Evolutionary conservation across 2,888 invertebrate genomes (phyloP), one percentile per base, ranked within the genome.

Genomic region (Crematogaster levior): DNA sequence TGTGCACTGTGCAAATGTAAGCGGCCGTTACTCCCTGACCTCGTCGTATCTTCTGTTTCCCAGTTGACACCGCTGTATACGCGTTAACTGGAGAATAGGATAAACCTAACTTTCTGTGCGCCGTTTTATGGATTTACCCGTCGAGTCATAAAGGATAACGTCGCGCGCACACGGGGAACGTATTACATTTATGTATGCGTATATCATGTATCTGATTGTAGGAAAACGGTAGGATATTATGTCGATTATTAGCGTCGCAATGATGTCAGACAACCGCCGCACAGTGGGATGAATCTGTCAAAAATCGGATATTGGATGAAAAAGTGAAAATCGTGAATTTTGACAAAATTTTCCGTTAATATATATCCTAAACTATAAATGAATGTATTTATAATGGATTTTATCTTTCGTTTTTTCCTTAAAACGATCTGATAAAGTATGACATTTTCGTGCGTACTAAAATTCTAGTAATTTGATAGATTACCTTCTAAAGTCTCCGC

Each of bases 11-110:
- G 88, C 88, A 86, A 89, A 89, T 85, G 89, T 84, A 89, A 89
- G 88, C 85, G 89, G 89, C 88, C 89, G 88, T 89, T 89, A 89
- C 89, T 89, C 89, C 85, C 84, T 89, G 89, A 89, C 89, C 89
- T 85, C 89, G 89, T 89, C 89, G 89, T 86, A 89, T 89, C 89
- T 89, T 80, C 87, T 77, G 84, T 89, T 89, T 85, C 84, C 77
- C 83, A 30, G 88, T 88, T 89, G 89, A 89, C 89, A 89, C 82
- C 83, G 85, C 34, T 66, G 77, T 75, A 80, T 83, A 72, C 60
- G 86, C 85, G 83, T 87, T 87, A 86, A 86, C 85, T 75, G 86
- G 65, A 85, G 88, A 89, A 89, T 89, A 89, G 89, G 88, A 85
- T 89, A 89, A 89, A 89, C 88, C 86, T 81, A 85, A 85, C 85